These are phyloP conservation scores for Oligia strigilis DNA, from an alignment of 2,888 invertebrate genomes.

Conservation along the genomic window DNA sequence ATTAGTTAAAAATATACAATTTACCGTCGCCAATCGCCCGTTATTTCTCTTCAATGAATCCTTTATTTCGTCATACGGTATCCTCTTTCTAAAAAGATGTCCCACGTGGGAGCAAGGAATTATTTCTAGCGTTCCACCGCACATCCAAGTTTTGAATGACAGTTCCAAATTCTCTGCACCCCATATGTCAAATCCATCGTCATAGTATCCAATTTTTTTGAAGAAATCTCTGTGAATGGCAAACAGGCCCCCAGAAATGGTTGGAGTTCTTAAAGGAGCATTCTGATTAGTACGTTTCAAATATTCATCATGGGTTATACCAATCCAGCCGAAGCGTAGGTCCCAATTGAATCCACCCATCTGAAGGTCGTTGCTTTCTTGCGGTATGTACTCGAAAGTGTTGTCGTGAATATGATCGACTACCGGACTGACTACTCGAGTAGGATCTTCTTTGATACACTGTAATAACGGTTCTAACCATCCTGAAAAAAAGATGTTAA, in stretches of 20 bases:
- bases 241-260: conserved; percentile 99
- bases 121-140: conserved; percentile 98
- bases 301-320: conserved; percentile 95
- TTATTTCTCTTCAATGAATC: conserved; percentile 97
- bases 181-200: conserved; percentile 99
- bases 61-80: conserved; percentile 97
- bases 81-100: conserved; percentile 98
- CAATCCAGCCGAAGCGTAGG: conserved; percentile 98
- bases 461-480: conserved; percentile 98
- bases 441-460: conserved; percentile 93
- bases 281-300: conserved; percentile 93
- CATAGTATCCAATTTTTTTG: conserved; percentile 97
- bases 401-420: conserved; percentile 97
- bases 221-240: conserved; percentile 97
- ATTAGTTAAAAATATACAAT: not conserved
- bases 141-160: conserved; percentile 99
- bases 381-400: conserved; percentile 96
- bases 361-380: conserved; percentile 93
- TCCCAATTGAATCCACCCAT: conserved; percentile 98
- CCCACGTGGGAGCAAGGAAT: conserved; percentile 99
- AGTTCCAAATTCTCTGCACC: conserved; percentile 99
- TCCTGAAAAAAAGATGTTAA: conserved; percentile 87
- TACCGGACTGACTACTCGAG: conserved; percentile 97
- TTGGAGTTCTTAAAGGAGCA: conserved; percentile 97
- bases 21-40: conserved; percentile 96